Evolutionary conservation across 2,888 invertebrate genomes (phyloP).

Genomic region (Caenorhabditis auriculariae): DNA sequence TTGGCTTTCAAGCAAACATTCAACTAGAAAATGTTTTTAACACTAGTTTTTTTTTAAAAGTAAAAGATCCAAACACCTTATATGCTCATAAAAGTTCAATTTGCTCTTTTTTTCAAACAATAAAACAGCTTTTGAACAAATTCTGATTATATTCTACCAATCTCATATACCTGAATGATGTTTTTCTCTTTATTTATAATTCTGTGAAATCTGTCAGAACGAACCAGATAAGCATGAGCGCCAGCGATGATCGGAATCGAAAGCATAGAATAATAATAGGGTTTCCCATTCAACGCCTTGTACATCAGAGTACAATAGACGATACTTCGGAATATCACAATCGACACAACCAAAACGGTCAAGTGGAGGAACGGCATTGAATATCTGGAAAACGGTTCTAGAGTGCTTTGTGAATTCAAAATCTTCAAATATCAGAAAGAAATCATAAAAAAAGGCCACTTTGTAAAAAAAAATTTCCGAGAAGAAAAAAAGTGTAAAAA

Average conservation of each 20-base stretch:
- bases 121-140: no score
- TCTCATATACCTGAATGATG: not conserved
- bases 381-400: conserved; percentile 28
- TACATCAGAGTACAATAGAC: conserved; percentile 33
- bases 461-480: no score
- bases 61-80: no score
- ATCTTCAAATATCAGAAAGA: no score
- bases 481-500: no score
- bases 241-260: conserved; percentile 50
- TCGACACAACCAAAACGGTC: conserved; percentile 30
- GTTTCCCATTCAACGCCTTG: conserved; percentile 22
- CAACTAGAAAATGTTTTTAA: no score
- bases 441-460: no score
- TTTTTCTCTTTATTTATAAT: not conserved
- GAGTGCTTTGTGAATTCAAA: not conserved
- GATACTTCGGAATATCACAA: conserved; percentile 44
- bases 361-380: conserved; percentile 45
- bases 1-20: no score
- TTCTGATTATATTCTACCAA: no score
- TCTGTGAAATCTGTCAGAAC: conserved; percentile 1
- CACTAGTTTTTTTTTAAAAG: no score
- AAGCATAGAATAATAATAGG: conserved; percentile 52
- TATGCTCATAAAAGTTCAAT: no score
- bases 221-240: conserved; percentile 45
- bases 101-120: no score